A percentile compares a stretch with the other conserved stretches of the same genome.
Evolutionary conservation across 2,888 invertebrate genomes (phyloP).

Genomic region (Drosophila anomelani): DNA sequence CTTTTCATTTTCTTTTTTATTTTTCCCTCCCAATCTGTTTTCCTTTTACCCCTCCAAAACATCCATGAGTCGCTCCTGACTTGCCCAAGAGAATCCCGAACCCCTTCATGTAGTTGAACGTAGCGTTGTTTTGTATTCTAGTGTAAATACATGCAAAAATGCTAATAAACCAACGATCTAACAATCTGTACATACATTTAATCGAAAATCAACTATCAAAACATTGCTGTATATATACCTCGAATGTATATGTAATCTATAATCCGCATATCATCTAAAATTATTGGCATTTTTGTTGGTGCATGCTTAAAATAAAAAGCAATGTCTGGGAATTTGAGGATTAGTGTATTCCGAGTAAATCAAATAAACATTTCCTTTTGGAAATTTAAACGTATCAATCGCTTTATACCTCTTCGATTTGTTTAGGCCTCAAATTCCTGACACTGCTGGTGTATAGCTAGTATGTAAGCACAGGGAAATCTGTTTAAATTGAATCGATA

Average conservation of each 20-base stretch:
- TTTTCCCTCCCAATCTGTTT: constrained; percentile 34
- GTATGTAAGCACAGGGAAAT: constrained; percentile 44
- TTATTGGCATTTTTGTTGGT: constrained; percentile 79
- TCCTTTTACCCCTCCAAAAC: constrained; percentile 48
- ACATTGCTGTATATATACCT: constrained; percentile 36
- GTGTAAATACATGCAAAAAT: constrained; percentile 77
- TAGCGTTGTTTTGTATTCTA: constrained; percentile 79
- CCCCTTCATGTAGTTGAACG: constrained; percentile 86
- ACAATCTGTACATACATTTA: constrained; percentile 57
- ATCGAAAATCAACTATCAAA: constrained; percentile 3
- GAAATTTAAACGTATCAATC: constrained; percentile 9
- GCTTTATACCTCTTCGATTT: not conserved
- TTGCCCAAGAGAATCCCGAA: constrained; percentile 85
- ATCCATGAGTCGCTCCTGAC: constrained; percentile 87
- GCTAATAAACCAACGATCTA: constrained; percentile 67
- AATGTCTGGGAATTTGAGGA: constrained; percentile 47
- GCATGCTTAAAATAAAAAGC: constrained; percentile 51
- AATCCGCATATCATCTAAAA: constrained; percentile 28
- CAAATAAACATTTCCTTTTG: not conserved
- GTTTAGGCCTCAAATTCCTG: constrained; percentile 46
- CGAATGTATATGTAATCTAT: constrained; percentile 27
- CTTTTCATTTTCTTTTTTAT: constrained; percentile 30
- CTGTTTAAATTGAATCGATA: constrained; percentile 23
- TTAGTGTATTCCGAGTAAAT: constrained; percentile 5
- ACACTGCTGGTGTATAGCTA: constrained; percentile 53